Percentiles rank a stretch among this genome's conserved stretches.
Conservation (phyloP, 35 echinoderm and acorn worm species). For the Heliocidaris tuberculata region DNA sequence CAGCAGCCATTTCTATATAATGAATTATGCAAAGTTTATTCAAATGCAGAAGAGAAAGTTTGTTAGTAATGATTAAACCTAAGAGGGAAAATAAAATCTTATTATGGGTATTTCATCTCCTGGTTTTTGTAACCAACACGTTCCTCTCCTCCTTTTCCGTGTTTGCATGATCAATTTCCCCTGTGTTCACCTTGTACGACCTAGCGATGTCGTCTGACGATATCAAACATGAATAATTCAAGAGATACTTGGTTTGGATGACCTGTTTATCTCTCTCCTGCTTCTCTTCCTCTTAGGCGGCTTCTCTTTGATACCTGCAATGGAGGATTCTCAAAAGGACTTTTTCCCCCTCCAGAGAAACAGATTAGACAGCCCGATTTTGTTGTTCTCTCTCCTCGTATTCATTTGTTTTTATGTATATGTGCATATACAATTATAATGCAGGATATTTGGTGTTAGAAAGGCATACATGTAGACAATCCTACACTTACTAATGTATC, state of each 20-base stretch:
- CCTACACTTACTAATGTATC: too few relatives aligned
- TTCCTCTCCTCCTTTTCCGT: not conserved
- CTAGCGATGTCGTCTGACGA: not conserved
- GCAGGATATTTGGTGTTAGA: not conserved
- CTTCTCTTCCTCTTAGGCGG: not conserved
- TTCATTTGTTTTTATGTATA: not conserved
- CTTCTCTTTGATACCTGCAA: not conserved
- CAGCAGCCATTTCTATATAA: too few relatives aligned
- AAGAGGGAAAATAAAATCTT: not conserved
- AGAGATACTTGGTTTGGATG: slow-evolving; percentile 1
- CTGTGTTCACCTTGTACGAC: not conserved
- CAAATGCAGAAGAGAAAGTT: too few relatives aligned
- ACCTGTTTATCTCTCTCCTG: not conserved
- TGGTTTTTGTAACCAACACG: not conserved
- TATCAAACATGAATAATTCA: not conserved
- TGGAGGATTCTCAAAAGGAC: not conserved
- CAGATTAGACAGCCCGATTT: not conserved
- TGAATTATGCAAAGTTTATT: too few relatives aligned
- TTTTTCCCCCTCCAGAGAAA: not conserved
- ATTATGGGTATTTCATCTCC: not conserved
- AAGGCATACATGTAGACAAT: not conserved
- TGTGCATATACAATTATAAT: not conserved
- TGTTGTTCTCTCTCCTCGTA: not conserved
- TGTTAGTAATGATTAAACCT: too few relatives aligned
- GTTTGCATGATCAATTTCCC: slow-evolving; percentile 5